Conservation (phyloP, 92 coral and sea anemone genomes). For the Porites evermanni region DNA sequence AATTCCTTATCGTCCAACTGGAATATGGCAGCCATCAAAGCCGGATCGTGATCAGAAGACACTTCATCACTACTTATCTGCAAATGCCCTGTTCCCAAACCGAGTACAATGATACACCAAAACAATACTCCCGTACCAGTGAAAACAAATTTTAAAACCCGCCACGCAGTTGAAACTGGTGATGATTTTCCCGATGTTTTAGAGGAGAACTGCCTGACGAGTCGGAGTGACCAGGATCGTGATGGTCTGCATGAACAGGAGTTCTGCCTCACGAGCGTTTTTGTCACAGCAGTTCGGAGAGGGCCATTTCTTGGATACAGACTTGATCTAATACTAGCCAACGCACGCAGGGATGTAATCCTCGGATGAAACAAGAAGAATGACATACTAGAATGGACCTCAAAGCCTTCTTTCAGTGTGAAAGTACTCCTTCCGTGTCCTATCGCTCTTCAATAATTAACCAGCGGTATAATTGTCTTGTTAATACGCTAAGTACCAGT, state of each 20-base stretch:
- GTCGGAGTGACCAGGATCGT: too few species aligned
- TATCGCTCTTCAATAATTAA: too few species aligned
- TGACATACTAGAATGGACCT: not conserved
- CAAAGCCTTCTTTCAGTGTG: not conserved
- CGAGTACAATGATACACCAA: not conserved
- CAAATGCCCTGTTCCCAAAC: not conserved
- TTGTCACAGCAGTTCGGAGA: not conserved
- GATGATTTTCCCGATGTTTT: slow-evolving; percentile 21
- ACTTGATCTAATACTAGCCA: slow-evolving; percentile 1
- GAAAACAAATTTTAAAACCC: not conserved
- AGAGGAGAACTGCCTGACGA: slow-evolving; percentile 14
- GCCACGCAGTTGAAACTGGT: not conserved
- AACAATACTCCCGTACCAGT: slow-evolving; percentile 8
- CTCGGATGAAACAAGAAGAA: not conserved
- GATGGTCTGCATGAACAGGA: not conserved
- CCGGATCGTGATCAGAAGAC: not conserved
- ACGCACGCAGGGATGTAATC: not conserved
- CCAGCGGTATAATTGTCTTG: not conserved
- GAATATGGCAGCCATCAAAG: not conserved
- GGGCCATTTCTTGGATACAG: not conserved
- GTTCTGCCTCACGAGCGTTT: not conserved
- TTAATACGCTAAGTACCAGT: not conserved
- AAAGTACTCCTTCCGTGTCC: too few species aligned
- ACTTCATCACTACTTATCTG: too few species aligned
- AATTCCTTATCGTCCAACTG: slow-evolving; percentile 10